These are phyloP conservation scores for Ophioninae sp. DNA, from an alignment of 2,888 invertebrate species.

Conservation along the genomic window DNA sequence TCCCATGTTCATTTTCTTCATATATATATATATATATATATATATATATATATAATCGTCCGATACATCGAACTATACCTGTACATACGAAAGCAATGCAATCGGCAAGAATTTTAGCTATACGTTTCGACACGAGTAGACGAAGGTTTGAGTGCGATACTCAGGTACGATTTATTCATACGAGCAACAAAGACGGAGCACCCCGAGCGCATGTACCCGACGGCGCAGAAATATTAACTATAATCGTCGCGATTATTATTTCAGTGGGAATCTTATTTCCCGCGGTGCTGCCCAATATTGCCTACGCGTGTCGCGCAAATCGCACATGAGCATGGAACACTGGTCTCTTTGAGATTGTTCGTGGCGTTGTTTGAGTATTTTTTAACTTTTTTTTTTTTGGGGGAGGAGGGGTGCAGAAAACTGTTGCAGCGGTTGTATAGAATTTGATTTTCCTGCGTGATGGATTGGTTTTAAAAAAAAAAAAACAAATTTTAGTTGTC, in stretches of 20 bases:
- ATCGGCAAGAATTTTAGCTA: conserved; percentile 25
- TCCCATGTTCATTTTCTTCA: conserved; percentile 33
- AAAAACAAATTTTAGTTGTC: no score
- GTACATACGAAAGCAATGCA: conserved; percentile 6
- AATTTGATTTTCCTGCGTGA: no score
- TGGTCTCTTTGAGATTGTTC: neutral
- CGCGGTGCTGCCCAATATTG: conserved; percentile 5
- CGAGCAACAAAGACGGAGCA: conserved; percentile 31
- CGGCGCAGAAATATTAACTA: conserved; percentile 31
- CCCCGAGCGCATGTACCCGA: conserved; percentile 11
- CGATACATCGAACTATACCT: conserved; percentile 28
- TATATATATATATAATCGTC: neutral
- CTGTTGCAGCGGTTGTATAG: no score
- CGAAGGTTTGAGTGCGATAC: neutral
- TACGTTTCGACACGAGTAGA: conserved; percentile 2
- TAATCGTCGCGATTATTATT: conserved; percentile 47
- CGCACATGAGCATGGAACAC: neutral
- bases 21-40: neutral
- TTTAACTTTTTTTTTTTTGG: neutral
- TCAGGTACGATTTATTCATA: conserved; percentile 40
- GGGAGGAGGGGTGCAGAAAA: no score
- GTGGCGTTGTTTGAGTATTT: neutral
- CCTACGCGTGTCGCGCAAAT: neutral
- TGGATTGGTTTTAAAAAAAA: no score
- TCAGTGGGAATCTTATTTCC: conserved; percentile 43